Conservation (phyloP, 2,113 vertebrate species). For the Aegotheles bennettii region DNA sequence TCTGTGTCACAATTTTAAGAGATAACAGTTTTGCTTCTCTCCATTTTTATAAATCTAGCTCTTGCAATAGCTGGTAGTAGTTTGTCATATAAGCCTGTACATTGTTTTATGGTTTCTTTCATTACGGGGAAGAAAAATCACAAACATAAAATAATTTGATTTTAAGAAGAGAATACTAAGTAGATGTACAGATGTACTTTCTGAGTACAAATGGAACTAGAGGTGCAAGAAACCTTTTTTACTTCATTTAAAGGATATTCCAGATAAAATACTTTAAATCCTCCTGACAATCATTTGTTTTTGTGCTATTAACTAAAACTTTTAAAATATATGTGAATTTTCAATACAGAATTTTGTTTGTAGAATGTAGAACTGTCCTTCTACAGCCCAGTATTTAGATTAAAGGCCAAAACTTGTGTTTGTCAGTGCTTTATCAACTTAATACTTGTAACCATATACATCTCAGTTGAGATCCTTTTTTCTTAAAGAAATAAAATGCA, state of each 20-base stretch:
- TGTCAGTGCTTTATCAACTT: not conserved
- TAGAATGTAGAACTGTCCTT: not conserved
- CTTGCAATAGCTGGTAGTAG: not conserved
- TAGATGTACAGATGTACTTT: not conserved
- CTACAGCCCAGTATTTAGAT: not conserved
- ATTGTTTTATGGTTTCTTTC: not conserved
- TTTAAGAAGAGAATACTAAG: not conserved
- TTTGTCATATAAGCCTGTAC: not conserved
- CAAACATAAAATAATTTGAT: not conserved
- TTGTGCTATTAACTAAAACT: not conserved
- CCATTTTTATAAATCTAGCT: not conserved
- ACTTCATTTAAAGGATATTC: not conserved
- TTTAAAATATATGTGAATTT: not conserved
- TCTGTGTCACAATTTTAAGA: not conserved
- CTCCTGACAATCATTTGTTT: not conserved
- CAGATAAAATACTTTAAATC: not conserved
- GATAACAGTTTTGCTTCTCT: not conserved
- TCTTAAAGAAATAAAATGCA: not conserved
- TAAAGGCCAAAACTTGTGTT: not conserved
- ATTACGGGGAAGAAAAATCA: not conserved
- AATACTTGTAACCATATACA: not conserved
- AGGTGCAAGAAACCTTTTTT: not conserved
- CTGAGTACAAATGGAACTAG: not conserved
- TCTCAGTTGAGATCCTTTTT: not conserved
- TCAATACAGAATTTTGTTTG: not conserved